A percentile compares a stretch with the other conserved stretches of the same genome.
Evolutionary conservation across 2,113 vertebrate species (phyloP).

Genomic region (Myiagra hebetior): DNA sequence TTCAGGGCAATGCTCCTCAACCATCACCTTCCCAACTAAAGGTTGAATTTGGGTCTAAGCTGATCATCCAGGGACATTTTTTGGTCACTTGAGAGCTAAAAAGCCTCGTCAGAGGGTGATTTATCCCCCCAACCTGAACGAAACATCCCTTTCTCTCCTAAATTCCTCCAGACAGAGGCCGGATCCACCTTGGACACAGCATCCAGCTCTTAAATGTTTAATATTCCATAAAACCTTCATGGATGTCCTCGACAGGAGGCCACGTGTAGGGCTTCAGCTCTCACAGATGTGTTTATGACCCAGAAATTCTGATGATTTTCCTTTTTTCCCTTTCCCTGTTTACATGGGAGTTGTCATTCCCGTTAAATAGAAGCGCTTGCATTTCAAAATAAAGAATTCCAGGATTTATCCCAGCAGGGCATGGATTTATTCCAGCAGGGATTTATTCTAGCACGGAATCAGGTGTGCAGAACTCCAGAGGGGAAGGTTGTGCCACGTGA

Average conservation of each 20-base stretch:
- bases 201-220: neutral
- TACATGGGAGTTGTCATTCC: neutral
- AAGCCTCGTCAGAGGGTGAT: neutral
- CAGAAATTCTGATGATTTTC: neutral
- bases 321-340: neutral
- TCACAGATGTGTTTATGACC: neutral
- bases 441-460: neutral
- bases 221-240: neutral
- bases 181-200: neutral
- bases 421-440: neutral
- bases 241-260: neutral
- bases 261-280: fast-evolving
- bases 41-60: neutral
- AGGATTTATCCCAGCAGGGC: neutral
- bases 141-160: neutral
- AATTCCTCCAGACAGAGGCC: neutral
- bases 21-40: neutral
- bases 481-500: neutral
- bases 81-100: neutral
- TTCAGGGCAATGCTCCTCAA: fast-evolving
- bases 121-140: neutral
- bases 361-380: neutral
- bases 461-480: fast-evolving
- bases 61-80: neutral
- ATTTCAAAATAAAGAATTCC: neutral